Evolutionary conservation across 2,113 vertebrate genomes (phyloP).

Genomic region (Guaruba guarouba): DNA sequence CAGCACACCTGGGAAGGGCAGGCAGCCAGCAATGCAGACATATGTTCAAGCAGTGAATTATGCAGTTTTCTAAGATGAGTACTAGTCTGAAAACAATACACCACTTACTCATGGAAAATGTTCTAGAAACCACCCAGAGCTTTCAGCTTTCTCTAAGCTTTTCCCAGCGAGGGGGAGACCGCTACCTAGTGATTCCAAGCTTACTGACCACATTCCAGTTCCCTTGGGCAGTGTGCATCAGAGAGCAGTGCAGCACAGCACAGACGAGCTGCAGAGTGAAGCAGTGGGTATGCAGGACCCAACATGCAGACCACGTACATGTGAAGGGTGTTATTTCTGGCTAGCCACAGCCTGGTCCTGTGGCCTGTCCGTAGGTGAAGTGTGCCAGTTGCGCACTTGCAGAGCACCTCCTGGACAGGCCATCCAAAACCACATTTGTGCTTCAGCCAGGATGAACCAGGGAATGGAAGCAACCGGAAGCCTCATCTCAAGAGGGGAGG

Average conservation of each 20-base stretch:
- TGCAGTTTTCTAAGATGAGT: neutral
- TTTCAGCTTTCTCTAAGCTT: neutral
- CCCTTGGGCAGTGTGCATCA: neutral
- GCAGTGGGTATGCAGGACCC: neutral
- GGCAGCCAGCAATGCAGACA: neutral
- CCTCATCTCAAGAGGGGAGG: neutral
- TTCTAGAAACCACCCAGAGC: neutral
- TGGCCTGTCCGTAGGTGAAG: rapidly evolving
- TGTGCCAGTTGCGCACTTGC: neutral
- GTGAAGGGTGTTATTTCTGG: neutral
- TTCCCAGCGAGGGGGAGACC: neutral
- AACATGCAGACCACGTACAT: neutral
- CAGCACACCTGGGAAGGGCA: neutral
- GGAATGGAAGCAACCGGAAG: neutral
- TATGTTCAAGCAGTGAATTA: neutral
- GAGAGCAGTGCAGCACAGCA: neutral
- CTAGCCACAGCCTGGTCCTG: neutral
- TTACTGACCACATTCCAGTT: neutral
- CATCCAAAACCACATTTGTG: neutral
- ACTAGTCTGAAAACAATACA: neutral
- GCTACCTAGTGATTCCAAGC: neutral
- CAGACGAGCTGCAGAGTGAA: neutral
- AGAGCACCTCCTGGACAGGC: neutral
- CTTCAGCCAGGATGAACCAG: neutral
- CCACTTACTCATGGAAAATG: neutral